Evolutionary conservation across 2,888 invertebrate species (phyloP).

Genomic region (Diadromus collaris): DNA sequence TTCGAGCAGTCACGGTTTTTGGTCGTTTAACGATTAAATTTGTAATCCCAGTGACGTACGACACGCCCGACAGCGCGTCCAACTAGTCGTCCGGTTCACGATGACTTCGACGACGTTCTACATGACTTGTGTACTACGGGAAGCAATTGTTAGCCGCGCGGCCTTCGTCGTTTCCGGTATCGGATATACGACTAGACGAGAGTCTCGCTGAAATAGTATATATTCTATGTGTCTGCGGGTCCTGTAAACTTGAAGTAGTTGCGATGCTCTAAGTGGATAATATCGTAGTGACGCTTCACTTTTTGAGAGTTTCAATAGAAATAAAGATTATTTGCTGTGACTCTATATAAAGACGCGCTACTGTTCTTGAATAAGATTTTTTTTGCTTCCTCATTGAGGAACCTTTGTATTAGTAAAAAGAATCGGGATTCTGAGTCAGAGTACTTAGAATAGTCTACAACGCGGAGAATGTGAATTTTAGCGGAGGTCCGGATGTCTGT

Average conservation of each 20-base stretch:
- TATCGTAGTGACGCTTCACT: background rate
- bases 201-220: background rate
- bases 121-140: constrained; percentile 44
- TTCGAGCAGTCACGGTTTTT: constrained; percentile 3
- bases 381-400: background rate
- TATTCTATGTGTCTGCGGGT: too few species aligned
- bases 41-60: constrained; percentile 45
- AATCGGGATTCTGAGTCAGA: background rate
- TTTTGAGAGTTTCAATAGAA: background rate
- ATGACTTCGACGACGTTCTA: constrained; percentile 45
- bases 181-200: constrained; percentile 47
- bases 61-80: constrained; percentile 32
- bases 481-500: too few species aligned
- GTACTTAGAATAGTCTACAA: too few species aligned
- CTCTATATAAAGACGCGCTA: background rate
- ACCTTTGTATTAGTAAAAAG: background rate
- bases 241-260: background rate
- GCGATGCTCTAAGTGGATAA: background rate
- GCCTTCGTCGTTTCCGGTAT: constrained; percentile 71
- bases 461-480: too few species aligned
- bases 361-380: background rate
- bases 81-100: constrained; percentile 20
- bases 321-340: background rate
- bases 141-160: constrained; percentile 60
- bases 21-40: constrained; percentile 30